Evolutionary conservation across 2,888 invertebrate species (phyloP), one percentile per base, ranked within the genome.

Genomic region (Sphaerolaimus hirsutus): DNA sequence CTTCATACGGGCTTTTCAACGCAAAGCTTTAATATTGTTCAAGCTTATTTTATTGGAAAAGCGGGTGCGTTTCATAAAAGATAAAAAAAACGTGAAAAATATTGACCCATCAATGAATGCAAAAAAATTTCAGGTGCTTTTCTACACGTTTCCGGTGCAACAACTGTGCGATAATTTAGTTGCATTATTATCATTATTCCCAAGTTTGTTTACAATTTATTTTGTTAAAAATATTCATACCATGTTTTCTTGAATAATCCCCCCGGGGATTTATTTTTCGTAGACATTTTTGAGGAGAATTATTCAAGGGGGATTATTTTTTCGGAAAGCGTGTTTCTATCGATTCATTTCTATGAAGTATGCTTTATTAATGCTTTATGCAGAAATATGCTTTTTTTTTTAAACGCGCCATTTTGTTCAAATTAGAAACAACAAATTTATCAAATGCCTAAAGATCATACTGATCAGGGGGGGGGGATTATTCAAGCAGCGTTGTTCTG

Each of bases 111-210:
- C 29, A 45, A 2, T 29, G 2, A 53, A 14, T 38, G 17, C 14
- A 26, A 7, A 3, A 38, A n/a, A 26, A n/a, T 46, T 50, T 12
- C 75, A 80, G 63, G 78, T 91, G 38, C 74, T 97, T 46, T 81
- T 91, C 62, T 83, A 81, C 66, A 81, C 84, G 46, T 79, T 86
- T 22, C 89, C 91, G 1, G 91, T 89, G 1, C 79, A 83, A 50
- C 76, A 78, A 7, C 70, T 93, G 53, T 87, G 89, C 55, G 75
- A 79, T 7, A 75, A 80, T 4, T 75, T 93, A 55, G 69, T 97
- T 46, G 79, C 87, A 5, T 71, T 93, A 44, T 71, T 87, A 1
- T 91, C 91, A 1, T 66, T 97, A 32, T 76, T 84, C 66, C 93
- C 93, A 45, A 78, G 71, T 68, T 55, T 53, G 58, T 48, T 35